Evolutionary conservation across 2,888 invertebrate genomes (phyloP), one percentile per base, ranked within the genome.

Genomic region (Phengaris alcon): DNA sequence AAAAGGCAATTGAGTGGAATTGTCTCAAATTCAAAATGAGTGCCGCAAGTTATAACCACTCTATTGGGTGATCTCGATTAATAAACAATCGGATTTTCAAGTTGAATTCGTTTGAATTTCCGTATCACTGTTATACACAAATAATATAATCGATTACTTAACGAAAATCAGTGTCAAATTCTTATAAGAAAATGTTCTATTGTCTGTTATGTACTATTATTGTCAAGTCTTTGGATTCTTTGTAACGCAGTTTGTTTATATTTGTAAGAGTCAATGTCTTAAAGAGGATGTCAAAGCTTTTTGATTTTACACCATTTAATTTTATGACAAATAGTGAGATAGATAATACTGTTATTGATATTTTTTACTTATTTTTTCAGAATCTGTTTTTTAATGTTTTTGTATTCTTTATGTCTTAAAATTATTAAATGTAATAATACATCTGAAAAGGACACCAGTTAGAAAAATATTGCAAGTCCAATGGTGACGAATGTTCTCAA

Each of bases 91-190:
- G 3, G 35, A 35, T 35, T 35, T 35, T 35, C 3, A 35, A 35
- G 13, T 13, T 10, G 13, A 3, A 10, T 10, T 22, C 5, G 35
- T 10, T 22, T 22, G 4, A 59, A 22, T 35, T 59, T 35, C 35
- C 35, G 59, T 59, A 59, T 4, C 15, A 57, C 57, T 57, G 8
- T 22, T 22, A 22, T 22, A n/a, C n/a, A 57, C 7, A 57, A 10
- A 10, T 10, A 22, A 64, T 44, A 64, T 0, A 35, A 64, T 35
- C 35, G 10, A 51, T 51, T 12, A 51, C 22, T 15, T 52, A 72
- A 13, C 13, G 72, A 35, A 72, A 72, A 72, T 54, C 52, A 54
- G 72, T 72, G 72, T 72, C 72, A 72, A 72, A 72, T 72, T 72
- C 72, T 13, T 13, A 52, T 72, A 72, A 54, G 54, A 44, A 72